A percentile compares a stretch with the other conserved stretches of the same genome.
Conservation (phyloP, 2,113 vertebrate species). For the Aplodontia rufa region DNA sequence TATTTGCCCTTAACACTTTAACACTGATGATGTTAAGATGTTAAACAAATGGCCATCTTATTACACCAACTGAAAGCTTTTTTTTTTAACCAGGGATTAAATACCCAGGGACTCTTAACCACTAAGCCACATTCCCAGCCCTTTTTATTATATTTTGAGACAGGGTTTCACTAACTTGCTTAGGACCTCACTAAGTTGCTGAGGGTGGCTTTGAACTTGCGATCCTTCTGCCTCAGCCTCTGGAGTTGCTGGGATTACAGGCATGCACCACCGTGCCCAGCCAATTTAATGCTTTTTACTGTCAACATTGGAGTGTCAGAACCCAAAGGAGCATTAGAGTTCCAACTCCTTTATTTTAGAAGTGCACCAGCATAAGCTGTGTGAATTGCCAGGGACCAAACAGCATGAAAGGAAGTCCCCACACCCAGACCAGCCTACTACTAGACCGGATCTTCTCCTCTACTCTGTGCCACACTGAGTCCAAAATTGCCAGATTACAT, state of each 20-base stretch:
- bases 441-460: background rate
- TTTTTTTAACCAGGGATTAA: too few relatives aligned
- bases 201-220: too few relatives aligned
- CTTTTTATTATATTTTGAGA: too few relatives aligned
- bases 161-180: too few relatives aligned
- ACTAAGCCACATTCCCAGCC: too few relatives aligned
- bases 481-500: background rate
- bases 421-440: background rate
- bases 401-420: background rate
- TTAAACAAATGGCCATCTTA: conserved; percentile 6
- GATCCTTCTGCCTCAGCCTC: too few relatives aligned
- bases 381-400: too few relatives aligned
- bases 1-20: background rate
- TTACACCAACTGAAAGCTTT: background rate
- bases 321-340: background rate
- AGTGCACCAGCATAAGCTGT: background rate
- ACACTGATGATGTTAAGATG: background rate
- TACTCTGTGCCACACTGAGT: too few relatives aligned
- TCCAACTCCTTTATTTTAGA: background rate
- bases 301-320: background rate
- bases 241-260: too few relatives aligned
- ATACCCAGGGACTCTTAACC: too few relatives aligned
- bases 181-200: too few relatives aligned
- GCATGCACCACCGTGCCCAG: too few relatives aligned
- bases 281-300: background rate